phyloP scores from a whole-genome alignment of 2,888 invertebrate species.

The Allolobophora icterica region DNA sequence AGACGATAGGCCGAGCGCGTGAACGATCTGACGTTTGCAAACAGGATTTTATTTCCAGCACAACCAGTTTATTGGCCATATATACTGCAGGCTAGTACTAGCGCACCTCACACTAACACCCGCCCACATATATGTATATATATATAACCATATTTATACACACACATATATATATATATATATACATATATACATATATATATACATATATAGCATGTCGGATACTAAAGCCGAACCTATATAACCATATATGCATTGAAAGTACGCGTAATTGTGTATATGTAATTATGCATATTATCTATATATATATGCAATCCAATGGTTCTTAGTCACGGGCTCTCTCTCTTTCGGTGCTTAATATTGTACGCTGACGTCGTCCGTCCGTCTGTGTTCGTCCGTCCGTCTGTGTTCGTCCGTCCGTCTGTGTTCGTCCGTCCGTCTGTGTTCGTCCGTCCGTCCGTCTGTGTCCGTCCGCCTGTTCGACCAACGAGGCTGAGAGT shows the following conservation, averaged over 20 bases:
- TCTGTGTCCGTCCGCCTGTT: too few relatives aligned
- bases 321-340: neutral
- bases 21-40: neutral
- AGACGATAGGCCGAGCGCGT: neutral
- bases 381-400: neutral
- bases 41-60: neutral
- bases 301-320: neutral
- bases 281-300: neutral
- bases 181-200: neutral
- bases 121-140: too few relatives aligned
- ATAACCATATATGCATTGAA: neutral
- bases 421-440: neutral
- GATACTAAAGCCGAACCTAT: too few relatives aligned
- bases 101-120: too few relatives aligned
- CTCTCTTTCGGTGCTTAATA: neutral
- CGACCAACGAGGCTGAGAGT: neutral
- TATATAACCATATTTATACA: neutral
- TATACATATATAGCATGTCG: neutral
- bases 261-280: neutral
- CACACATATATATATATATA: neutral
- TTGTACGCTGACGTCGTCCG: neutral
- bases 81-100: neutral
- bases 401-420: slow-evolving; percentile 1
- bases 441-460: slow-evolving; percentile 4
- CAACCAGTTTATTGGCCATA: neutral